phyloP scores from a whole-genome alignment of 2,888 invertebrate species.

The Papilio gigon region DNA sequence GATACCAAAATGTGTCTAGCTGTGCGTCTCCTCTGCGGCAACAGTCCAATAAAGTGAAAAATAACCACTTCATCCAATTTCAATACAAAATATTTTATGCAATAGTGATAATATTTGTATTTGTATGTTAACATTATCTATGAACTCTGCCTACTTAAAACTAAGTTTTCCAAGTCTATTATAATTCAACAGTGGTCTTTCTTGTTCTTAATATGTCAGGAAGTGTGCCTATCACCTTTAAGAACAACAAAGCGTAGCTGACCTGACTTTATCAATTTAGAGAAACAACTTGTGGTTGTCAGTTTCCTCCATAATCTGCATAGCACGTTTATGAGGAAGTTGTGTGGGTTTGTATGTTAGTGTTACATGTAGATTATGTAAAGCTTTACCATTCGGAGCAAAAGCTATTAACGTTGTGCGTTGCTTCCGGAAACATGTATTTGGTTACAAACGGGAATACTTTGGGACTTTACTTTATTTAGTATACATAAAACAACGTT shows the following conservation, averaged over 20 bases:
- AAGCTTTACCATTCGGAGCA: background rate
- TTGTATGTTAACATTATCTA: background rate
- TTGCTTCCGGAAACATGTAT: conserved; percentile 2
- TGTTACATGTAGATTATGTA: background rate
- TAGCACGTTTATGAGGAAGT: conserved; percentile 9
- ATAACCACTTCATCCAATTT: no score
- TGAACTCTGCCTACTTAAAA: background rate
- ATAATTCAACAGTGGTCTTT: background rate
- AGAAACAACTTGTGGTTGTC: background rate
- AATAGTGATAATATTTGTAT: no score
- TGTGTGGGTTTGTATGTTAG: conserved; percentile 13
- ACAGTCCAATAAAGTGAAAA: background rate
- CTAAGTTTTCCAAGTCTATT: background rate
- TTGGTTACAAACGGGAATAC: background rate
- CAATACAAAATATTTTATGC: no score
- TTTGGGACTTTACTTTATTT: background rate
- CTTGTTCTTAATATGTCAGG: background rate
- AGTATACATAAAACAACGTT: background rate
- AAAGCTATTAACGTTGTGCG: background rate
- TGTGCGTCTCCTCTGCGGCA: background rate
- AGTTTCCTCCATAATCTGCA: conserved; percentile 16
- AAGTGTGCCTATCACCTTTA: background rate
- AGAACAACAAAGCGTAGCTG: background rate
- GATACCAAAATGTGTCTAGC: background rate
- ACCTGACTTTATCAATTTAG: background rate